Evolutionary conservation across 1,140 invertebrate genomes (phyloP).

Genomic region (Cephus cinctus): DNA sequence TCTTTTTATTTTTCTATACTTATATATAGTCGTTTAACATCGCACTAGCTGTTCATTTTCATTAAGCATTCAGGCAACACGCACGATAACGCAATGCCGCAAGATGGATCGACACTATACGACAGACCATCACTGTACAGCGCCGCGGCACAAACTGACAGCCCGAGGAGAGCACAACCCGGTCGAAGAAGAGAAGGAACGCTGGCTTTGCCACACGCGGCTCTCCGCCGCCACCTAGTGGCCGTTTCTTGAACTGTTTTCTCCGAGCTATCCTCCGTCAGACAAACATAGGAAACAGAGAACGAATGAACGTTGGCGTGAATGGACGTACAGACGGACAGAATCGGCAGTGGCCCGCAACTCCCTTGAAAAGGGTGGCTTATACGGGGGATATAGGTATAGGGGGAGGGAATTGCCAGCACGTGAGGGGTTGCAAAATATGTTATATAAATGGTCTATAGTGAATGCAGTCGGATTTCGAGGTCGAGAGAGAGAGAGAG

Average conservation of each 20-base stretch:
- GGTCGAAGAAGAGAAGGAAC: conserved; percentile 19
- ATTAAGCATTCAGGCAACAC: too few relatives aligned
- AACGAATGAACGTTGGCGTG: conserved; percentile 20
- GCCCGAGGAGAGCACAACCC: conserved; percentile 26
- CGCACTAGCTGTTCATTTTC: too few relatives aligned
- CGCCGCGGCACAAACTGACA: conserved; percentile 52
- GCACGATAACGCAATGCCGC: conserved; percentile 33
- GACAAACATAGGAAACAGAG: not conserved
- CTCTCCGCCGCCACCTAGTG: conserved; percentile 32
- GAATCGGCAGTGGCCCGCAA: conserved; percentile 19
- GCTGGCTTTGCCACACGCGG: conserved; percentile 1
- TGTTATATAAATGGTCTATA: conserved; percentile 50
- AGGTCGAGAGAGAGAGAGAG: too few relatives aligned
- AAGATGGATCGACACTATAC: not conserved
- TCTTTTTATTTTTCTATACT: too few relatives aligned
- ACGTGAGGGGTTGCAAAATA: conserved; percentile 45
- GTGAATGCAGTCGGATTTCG: conserved; percentile 39
- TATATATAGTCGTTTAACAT: too few relatives aligned
- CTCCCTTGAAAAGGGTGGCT: conserved; percentile 16
- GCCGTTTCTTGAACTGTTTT: conserved; percentile 17
- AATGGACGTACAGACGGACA: conserved; percentile 10
- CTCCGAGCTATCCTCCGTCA: not conserved
- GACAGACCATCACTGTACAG: conserved; percentile 15
- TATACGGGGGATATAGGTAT: too few relatives aligned
- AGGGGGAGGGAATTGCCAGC: conserved; percentile 7